Percentiles rank a stretch among this genome's conserved stretches.
phyloP scores from a whole-genome alignment of 1,140 invertebrate species.

The Maconellicoccus hirsutus region DNA sequence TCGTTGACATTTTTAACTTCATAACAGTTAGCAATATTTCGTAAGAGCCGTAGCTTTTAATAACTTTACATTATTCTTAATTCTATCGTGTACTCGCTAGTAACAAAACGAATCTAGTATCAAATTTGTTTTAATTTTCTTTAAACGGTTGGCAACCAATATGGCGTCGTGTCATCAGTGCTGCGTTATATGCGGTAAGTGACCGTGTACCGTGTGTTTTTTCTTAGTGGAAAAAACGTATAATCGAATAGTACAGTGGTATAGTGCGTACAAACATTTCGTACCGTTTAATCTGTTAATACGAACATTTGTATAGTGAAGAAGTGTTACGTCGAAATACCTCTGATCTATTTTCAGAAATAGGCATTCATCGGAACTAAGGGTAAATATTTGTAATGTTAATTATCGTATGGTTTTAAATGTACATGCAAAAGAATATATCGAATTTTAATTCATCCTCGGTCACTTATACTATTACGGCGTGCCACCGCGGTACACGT shows the following conservation, averaged over 20 bases:
- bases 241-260: not conserved
- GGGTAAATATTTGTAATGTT: conserved; percentile 9
- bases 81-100: not conserved
- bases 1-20: conserved; percentile 10
- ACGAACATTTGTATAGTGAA: not conserved
- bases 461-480: no score
- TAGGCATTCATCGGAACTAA: conserved; percentile 18
- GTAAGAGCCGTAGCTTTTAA: conserved; percentile 6
- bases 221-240: not conserved
- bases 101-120: not conserved
- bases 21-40: conserved; percentile 14
- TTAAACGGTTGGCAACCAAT: conserved; percentile 1
- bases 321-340: conserved; percentile 7
- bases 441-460: no score
- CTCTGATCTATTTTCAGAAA: conserved; percentile 15
- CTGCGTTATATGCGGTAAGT: conserved; percentile 10
- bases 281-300: not conserved
- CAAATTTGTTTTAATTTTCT: conserved; percentile 1
- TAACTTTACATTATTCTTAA: not conserved
- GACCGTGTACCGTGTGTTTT: conserved; percentile 10
- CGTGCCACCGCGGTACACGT: not conserved
- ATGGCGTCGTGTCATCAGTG: conserved; percentile 17
- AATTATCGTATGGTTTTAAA: no score
- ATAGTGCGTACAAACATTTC: conserved; percentile 1
- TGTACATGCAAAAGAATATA: no score